Conservation (phyloP, 2,888 invertebrate species). For the Girardia tigrina region DNA sequence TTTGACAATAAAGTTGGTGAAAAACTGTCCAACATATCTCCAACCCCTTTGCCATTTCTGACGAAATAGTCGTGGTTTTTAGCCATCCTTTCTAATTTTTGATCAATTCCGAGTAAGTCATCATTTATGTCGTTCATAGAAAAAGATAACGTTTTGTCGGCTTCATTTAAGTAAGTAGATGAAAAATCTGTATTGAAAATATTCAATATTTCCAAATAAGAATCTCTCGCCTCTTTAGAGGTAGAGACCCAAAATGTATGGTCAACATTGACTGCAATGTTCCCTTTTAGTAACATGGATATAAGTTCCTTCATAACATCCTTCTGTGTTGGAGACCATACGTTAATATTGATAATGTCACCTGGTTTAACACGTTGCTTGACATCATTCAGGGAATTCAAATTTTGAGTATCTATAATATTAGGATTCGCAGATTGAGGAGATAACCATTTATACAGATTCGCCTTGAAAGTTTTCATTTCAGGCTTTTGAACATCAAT, state of each 20-base stretch:
- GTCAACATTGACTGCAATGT: not conserved
- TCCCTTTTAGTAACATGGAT: not conserved
- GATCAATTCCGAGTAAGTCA: not conserved
- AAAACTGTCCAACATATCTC: no score
- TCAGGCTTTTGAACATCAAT: not conserved
- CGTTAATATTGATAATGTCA: not conserved
- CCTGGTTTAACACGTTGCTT: not conserved
- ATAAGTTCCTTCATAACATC: not conserved
- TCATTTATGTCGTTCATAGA: not conserved
- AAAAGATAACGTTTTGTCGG: not conserved
- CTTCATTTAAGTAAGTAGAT: not conserved
- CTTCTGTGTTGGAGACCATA: not conserved
- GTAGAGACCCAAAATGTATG: not conserved
- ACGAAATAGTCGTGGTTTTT: not conserved
- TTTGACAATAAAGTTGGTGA: no score
- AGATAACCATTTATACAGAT: not conserved
- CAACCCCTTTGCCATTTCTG: not conserved
- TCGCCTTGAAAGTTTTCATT: not conserved
- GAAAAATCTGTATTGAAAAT: not conserved
- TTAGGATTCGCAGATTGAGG: not conserved
- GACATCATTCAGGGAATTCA: not conserved
- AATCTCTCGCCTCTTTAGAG: not conserved
- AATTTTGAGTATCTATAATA: not conserved
- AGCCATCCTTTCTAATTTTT: not conserved
- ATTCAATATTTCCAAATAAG: not conserved